Evolutionary conservation across 1,140 invertebrate species (phyloP).

Genomic region (Temnothorax nylanderi): DNA sequence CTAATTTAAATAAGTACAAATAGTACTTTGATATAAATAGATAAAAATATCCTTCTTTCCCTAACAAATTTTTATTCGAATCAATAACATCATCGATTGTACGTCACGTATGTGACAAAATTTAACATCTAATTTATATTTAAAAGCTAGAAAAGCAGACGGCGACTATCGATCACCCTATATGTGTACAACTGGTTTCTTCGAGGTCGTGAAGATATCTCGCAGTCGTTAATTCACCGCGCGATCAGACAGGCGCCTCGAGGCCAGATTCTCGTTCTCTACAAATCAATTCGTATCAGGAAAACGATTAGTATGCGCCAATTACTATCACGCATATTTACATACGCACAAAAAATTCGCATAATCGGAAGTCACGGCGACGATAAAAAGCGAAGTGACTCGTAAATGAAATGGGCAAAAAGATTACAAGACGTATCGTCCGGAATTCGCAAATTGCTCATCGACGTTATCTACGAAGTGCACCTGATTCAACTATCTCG

Average conservation of each 20-base stretch:
- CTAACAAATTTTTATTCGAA: neutral
- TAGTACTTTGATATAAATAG: neutral
- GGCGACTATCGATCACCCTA: neutral
- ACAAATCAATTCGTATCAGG: conserved; percentile 3
- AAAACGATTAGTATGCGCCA: conserved; percentile 17
- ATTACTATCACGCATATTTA: conserved; percentile 1
- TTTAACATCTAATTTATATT: neutral
- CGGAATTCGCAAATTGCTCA: neutral
- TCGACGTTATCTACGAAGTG: neutral
- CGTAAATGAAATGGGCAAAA: neutral
- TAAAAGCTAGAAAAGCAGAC: neutral
- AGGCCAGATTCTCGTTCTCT: neutral
- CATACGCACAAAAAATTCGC: neutral
- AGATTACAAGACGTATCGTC: neutral
- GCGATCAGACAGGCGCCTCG: neutral
- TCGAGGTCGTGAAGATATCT: conserved; percentile 9
- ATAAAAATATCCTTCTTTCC: neutral
- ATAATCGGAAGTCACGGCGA: neutral
- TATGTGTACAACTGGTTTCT: conserved; percentile 5
- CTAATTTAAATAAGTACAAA: neutral
- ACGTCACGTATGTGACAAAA: neutral
- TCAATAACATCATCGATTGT: neutral
- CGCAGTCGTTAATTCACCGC: neutral
- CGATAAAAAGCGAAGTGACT: neutral
- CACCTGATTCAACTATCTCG: conserved; percentile 6